Base-by-base conservation (phyloP, 1,140 invertebrate species). In the Euwallacea fornicatus region DNA sequence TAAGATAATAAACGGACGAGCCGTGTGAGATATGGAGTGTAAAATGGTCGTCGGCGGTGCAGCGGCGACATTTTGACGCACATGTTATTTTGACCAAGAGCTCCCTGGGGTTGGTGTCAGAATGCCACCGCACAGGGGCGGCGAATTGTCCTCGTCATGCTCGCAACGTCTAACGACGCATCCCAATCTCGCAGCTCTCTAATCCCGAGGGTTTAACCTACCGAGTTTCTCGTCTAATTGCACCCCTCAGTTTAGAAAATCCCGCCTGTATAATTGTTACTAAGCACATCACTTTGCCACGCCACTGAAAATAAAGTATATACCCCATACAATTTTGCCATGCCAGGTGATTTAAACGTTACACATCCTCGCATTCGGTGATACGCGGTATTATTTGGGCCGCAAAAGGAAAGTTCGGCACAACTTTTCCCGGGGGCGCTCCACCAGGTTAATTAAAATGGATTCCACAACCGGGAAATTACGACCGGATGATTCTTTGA, bases 1-100 rank as follows among this genome's bases (percentile, higher is more conserved):
- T 69, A 69, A 62, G 67, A 69, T 69, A 69, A 69, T 69, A 69
- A 69, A 69, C 67, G 67, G 59, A 69, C 59, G 67, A 62, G 58
- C 59, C 67, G 44, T 60, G 59, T 69, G 67, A 69, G 67, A 69
- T 69, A 69, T 69, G 67, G 67, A 69, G 67, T 69, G 67, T 69
- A 62, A 69, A 69, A 69, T 69, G 67, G 46, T 21, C 16, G 59
- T 21, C 59, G 59, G 44, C 44, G 56, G 42, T 62, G 47, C 59
- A 53, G 42, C 41, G 65, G 65, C 55, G 67, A 62, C 59, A 69
- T 69, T 69, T 69, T 54, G 67, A 69, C 58, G 59, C 59, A 69
- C 33, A 60, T 43, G 47, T 59, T 69, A 60, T 69, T 60, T 69
- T 69, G 67, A 50, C 58, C 67, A 50, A 59, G 46, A 43, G 56